These are phyloP conservation scores for Ellobium chinense DNA, from an alignment of 2,888 invertebrate genomes.

Conservation along the genomic window DNA sequence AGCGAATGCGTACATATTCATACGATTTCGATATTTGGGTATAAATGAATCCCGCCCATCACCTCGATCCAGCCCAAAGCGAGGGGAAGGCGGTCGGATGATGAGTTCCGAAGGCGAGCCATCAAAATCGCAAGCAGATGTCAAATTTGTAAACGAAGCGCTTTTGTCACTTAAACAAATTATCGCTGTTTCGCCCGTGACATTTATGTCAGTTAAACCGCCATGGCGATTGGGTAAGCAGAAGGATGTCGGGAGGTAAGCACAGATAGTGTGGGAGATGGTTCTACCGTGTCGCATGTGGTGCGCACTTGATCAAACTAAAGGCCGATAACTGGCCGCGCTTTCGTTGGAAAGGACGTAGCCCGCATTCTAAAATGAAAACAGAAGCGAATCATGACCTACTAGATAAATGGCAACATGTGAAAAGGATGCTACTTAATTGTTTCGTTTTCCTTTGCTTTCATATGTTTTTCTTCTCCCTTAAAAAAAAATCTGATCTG, in stretches of 20 bases:
- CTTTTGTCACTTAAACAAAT: conserved; percentile 52
- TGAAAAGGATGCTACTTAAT: too few relatives aligned
- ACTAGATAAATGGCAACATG: too few relatives aligned
- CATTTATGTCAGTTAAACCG: conserved; percentile 46
- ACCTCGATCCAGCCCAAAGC: not conserved
- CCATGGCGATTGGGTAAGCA: conserved; percentile 37
- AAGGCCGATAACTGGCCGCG: too few relatives aligned
- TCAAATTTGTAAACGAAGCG: conserved; percentile 32
- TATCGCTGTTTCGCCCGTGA: conserved; percentile 42
- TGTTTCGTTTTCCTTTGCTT: too few relatives aligned
- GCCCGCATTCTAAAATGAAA: too few relatives aligned
- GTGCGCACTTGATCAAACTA: conserved; percentile 4
- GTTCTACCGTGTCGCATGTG: conserved; percentile 14
- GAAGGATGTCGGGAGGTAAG: not conserved
- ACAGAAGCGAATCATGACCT: too few relatives aligned
- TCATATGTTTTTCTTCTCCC: too few relatives aligned
- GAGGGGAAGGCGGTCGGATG: not conserved
- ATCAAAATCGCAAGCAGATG: conserved; percentile 36
- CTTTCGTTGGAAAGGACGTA: too few relatives aligned
- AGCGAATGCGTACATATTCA: too few relatives aligned
- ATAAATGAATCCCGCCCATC: too few relatives aligned
- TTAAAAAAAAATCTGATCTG: too few relatives aligned
- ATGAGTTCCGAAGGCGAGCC: conserved; percentile 18
- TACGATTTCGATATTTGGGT: too few relatives aligned
- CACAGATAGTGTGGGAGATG: conserved; percentile 3